Evolutionary conservation across 2,797 vertebrate genomes (phyloP).

Genomic region (Rhincodon typus): DNA sequence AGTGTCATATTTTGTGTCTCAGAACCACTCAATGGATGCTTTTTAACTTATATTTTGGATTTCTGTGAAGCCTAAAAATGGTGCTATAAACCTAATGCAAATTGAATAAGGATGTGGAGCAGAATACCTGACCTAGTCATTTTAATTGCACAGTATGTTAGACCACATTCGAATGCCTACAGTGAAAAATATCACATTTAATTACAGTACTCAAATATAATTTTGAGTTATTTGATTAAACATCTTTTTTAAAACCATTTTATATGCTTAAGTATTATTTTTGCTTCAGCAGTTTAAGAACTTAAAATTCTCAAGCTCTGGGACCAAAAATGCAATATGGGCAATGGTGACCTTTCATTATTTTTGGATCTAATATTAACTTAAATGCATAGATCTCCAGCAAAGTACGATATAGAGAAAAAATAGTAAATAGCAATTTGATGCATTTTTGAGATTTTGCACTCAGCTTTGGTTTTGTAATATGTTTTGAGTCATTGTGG

Average conservation of each 20-base stretch:
- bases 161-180: neutral
- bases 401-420: neutral
- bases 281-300: conserved; percentile 10
- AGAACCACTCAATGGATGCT: neutral
- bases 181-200: conserved; percentile 26
- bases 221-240: conserved; percentile 29
- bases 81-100: conserved; percentile 23
- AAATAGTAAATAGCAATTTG: neutral
- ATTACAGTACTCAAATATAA: conserved; percentile 20
- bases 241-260: conserved; percentile 19
- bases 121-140: neutral
- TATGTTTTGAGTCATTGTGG: neutral
- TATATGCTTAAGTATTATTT: neutral
- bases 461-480: neutral
- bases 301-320: neutral
- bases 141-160: conserved; percentile 15
- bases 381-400: neutral
- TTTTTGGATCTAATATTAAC: neutral
- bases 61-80: neutral
- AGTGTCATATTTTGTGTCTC: neutral
- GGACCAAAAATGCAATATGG: neutral
- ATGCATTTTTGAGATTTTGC: neutral
- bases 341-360: neutral
- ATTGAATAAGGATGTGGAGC: neutral
- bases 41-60: conserved; percentile 6